A percentile compares a stretch with the other conserved stretches of the same genome.
These are phyloP conservation scores for Globicephala melas DNA, from an alignment of 2,113 vertebrate species.

Conservation along the genomic window DNA sequence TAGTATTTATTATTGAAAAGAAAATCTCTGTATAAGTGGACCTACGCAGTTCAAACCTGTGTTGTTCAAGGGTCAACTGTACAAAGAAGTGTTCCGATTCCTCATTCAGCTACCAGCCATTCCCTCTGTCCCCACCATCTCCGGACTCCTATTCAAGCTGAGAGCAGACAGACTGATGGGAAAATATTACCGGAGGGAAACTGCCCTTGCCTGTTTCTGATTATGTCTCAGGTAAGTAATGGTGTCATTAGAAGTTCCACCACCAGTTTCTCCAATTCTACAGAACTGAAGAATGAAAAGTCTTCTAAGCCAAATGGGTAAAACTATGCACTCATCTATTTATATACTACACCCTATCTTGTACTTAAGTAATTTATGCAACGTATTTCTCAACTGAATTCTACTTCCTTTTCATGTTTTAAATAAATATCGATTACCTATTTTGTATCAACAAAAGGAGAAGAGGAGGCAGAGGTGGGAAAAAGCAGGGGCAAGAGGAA, in stretches of 20 bases:
- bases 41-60: neutral
- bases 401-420: neutral
- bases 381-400: neutral
- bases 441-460: neutral
- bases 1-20: neutral
- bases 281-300: neutral
- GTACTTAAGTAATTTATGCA: neutral
- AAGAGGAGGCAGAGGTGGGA: too few relatives aligned
- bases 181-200: neutral
- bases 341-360: neutral
- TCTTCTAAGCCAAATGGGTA: neutral
- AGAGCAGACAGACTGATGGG: neutral
- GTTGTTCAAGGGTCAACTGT: neutral
- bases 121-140: neutral
- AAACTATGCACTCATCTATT: neutral
- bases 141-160: neutral
- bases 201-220: neutral
- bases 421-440: neutral
- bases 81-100: neutral
- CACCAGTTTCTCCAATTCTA: neutral
- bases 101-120: neutral
- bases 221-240: neutral
- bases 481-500: neutral
- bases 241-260: neutral
- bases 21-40: neutral